phyloP scores from a whole-genome alignment of 2,888 invertebrate genomes.

The Leucozona laternaria region DNA sequence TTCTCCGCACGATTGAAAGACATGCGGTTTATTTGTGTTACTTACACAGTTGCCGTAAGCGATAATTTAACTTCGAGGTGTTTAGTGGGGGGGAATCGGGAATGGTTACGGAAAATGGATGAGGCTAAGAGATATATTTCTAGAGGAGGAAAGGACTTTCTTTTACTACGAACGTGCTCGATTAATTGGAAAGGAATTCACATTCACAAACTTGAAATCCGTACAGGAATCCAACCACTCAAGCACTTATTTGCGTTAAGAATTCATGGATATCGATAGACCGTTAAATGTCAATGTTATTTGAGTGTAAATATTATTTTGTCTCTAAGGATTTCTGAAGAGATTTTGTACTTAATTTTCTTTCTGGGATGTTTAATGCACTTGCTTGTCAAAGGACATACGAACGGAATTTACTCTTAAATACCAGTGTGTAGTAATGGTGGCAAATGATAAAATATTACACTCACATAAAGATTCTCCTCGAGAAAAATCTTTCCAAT shows the following conservation, averaged over 20 bases:
- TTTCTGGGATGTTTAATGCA: conserved; percentile 1
- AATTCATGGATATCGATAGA: conserved; percentile 48
- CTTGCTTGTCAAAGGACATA: not conserved
- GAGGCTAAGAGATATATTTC: not conserved
- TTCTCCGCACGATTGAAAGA: not conserved
- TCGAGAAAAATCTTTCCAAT: not conserved
- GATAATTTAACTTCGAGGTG: conserved; percentile 37
- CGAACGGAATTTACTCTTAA: not conserved
- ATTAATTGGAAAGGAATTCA: conserved; percentile 54
- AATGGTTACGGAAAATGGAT: not conserved
- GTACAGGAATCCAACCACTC: conserved; percentile 28
- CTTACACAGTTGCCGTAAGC: conserved; percentile 37
- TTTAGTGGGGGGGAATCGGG: not conserved
- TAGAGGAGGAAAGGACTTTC: not conserved
- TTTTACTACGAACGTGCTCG: conserved; percentile 30
- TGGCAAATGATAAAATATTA: not conserved
- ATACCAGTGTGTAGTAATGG: not conserved
- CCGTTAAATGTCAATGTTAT: conserved; percentile 45
- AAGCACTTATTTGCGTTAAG: conserved; percentile 39
- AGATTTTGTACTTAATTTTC: conserved; percentile 17
- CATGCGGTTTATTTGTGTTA: conserved; percentile 38
- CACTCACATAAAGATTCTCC: not conserved
- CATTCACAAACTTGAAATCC: conserved; percentile 20
- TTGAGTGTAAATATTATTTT: conserved; percentile 36
- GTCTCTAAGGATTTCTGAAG: not conserved